phyloP scores from a whole-genome alignment of 2,797 vertebrate genomes.

The Chiroxiphia lanceolata region DNA sequence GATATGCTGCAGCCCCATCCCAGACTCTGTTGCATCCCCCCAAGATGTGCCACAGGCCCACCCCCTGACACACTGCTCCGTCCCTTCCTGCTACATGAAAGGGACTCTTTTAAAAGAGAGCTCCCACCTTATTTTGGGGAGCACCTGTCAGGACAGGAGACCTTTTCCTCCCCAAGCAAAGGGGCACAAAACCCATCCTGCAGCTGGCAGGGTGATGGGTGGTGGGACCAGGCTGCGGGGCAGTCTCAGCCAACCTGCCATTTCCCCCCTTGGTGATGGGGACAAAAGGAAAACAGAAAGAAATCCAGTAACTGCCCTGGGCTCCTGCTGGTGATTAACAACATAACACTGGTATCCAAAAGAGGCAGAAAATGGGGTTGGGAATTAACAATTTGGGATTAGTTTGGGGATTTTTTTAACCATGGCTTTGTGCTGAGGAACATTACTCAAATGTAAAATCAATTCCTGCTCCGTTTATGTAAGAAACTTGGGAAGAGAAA shows the following conservation, averaged over 20 bases:
- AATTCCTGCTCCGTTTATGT: background rate
- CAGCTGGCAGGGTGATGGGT: background rate
- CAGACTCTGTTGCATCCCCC: rapidly evolving
- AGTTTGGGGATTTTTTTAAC: background rate
- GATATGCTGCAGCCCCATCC: background rate
- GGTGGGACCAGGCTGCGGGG: rapidly evolving
- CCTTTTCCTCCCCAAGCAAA: background rate
- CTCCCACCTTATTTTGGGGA: background rate
- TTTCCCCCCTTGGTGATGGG: rapidly evolving
- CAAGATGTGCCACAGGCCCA: background rate
- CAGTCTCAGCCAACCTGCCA: background rate
- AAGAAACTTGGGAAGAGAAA: background rate
- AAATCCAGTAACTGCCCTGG: background rate
- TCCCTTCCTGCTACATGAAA: background rate
- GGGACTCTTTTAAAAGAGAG: background rate
- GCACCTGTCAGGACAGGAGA: rapidly evolving
- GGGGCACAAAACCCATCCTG: background rate
- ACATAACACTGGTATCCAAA: background rate
- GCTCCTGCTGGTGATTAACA: background rate
- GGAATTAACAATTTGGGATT: slow-evolving; percentile 13
- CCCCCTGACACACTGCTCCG: rapidly evolving
- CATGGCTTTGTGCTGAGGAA: background rate
- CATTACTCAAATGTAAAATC: background rate
- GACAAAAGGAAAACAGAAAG: background rate
- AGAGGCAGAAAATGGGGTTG: background rate